These are phyloP conservation scores for Gastracanthus pulcherrimus DNA, from an alignment of 2,888 invertebrate species.

Conservation along the genomic window DNA sequence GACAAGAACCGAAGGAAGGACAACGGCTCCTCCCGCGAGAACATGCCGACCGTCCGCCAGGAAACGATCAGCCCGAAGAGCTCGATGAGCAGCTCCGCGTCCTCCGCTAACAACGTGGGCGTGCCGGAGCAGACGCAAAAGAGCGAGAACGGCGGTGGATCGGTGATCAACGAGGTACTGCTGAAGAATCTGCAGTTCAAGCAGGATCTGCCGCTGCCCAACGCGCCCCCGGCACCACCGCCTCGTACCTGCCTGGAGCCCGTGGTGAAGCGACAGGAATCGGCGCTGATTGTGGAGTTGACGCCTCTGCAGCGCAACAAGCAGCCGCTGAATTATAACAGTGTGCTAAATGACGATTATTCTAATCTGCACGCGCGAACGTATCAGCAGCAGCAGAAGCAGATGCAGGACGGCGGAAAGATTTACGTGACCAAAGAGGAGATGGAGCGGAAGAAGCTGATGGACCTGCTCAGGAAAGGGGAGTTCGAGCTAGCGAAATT, in stretches of 20 bases:
- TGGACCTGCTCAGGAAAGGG: slow-evolving; percentile 67
- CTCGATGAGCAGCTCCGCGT: background rate
- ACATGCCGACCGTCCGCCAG: background rate
- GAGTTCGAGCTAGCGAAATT: slow-evolving; percentile 68
- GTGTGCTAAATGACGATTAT: slow-evolving; percentile 70
- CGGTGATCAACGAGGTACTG: slow-evolving; percentile 68
- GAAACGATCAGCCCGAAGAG: background rate
- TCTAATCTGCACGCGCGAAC: slow-evolving; percentile 62
- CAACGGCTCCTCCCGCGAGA: background rate
- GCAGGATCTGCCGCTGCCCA: slow-evolving; percentile 65
- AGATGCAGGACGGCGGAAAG: slow-evolving; percentile 63
- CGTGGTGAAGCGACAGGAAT: slow-evolving; percentile 12
- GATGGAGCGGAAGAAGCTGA: slow-evolving; percentile 69
- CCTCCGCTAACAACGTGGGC: slow-evolving; percentile 8
- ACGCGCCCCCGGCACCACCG: slow-evolving; percentile 27
- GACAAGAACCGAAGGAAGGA: slow-evolving; percentile 18
- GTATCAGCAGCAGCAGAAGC: slow-evolving; percentile 57
- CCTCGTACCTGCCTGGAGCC: slow-evolving; percentile 30
- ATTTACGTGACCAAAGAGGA: slow-evolving; percentile 70
- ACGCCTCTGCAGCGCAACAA: slow-evolving; percentile 47
- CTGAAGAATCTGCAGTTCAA: slow-evolving; percentile 70
- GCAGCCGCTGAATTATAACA: slow-evolving; percentile 66
- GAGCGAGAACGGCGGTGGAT: slow-evolving; percentile 55
- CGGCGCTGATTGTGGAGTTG: slow-evolving; percentile 23
- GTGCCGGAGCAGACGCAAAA: too few species aligned